Percentiles rank a stretch among this genome's conserved stretches.
Evolutionary conservation across 2,113 vertebrate genomes (phyloP).

Genomic region (Lota lota): DNA sequence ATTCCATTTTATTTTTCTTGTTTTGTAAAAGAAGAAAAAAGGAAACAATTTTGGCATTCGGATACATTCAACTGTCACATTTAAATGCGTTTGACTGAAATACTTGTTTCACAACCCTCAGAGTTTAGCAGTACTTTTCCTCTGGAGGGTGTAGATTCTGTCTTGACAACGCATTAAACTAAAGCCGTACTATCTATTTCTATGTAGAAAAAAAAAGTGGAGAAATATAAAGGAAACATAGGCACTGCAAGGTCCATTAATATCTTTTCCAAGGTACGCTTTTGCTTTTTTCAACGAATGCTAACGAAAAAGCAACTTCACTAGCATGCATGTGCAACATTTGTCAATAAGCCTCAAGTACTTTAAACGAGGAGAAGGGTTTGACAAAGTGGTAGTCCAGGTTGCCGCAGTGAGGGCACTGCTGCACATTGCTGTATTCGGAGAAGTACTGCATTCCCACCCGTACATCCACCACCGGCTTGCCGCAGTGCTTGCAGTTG

Average conservation of each 20-base stretch:
- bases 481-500: constrained; percentile 99
- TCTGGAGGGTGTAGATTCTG: constrained; percentile 42
- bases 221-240: constrained; percentile 40
- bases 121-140: constrained; percentile 34
- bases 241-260: constrained; percentile 38
- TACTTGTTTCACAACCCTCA: constrained; percentile 57
- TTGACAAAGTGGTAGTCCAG: constrained; percentile 99
- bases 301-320: constrained; percentile 66
- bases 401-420: constrained; percentile 98
- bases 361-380: constrained; percentile 99
- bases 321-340: constrained; percentile 90
- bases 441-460: constrained; percentile 99
- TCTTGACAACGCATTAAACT: constrained; percentile 32
- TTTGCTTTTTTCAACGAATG: constrained; percentile 69
- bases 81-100: constrained; percentile 59
- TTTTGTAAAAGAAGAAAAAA: constrained; percentile 65
- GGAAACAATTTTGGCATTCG: constrained; percentile 77
- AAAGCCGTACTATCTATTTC: constrained; percentile 44
- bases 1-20: constrained; percentile 50
- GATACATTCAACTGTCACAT: constrained; percentile 90
- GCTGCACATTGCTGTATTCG: constrained; percentile 99
- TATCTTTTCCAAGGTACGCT: constrained; percentile 51
- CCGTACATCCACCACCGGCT: constrained; percentile 95
- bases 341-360: constrained; percentile 99
- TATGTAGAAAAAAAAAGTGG: constrained; percentile 36